Evolutionary conservation across 2,888 invertebrate genomes (phyloP), one percentile per base, ranked within the genome.

Genomic region (Lamellibrachia satsuma): DNA sequence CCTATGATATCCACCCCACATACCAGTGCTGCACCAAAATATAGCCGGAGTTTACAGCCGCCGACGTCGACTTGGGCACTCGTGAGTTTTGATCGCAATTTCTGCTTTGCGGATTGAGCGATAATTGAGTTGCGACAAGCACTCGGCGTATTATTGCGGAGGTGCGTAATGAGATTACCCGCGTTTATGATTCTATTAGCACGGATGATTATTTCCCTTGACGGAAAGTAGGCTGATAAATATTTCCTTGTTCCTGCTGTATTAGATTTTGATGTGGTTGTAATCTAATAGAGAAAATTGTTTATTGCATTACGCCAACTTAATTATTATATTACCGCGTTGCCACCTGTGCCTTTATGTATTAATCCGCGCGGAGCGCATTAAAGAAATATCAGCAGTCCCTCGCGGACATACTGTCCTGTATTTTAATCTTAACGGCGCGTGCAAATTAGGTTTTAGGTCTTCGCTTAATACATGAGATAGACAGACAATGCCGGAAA

Each of bases 221-320:
- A 90, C 75, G 92, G 93, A 75, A 90, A 90, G 52, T 93, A 75
- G 92, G 92, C 92, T 92, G 93, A 92, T 92, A 93, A 92, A 92
- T 92, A 92, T 93, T 92, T 94, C 93, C 93, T 92, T 92, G 92
- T 92, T 90, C 52, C 57, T 15, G 57, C 91, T 90, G 91, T 92
- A 93, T 93, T 93, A 92, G 94, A 94, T 95, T 95, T 95, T 93
- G 94, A 94, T 94, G 93, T 93, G 94, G 93, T 93, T 92, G 93
- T 94, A 95, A 95, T 95, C 94, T 94, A 95, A 95, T 95, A 93
- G 93, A 93, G 93, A 93, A 94, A 95, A 93, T 94, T 94, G 94
- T 95, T 95, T 94, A 95, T 95, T 94, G 93, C 94, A 94, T 95
- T 95, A 95, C 95, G 94, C 94, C 94, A 95, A 95, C 93, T 92